Percentiles rank a stretch among this genome's conserved stretches.
These are phyloP conservation scores for Nothobranchius furzeri DNA, from an alignment of 2,113 vertebrate genomes.

Conservation along the genomic window DNA sequence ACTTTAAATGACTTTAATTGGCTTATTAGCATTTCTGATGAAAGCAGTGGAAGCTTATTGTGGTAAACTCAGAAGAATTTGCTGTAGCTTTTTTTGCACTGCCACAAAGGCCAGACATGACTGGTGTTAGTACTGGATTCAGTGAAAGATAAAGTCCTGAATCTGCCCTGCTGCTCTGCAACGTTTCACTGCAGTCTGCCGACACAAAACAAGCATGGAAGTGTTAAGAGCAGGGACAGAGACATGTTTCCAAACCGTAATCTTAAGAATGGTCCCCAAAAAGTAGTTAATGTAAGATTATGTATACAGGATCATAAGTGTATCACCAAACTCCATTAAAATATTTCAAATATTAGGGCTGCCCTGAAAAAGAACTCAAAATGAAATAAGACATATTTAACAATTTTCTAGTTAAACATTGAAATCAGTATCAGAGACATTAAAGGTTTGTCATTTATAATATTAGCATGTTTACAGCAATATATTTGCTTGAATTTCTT, in stretches of 20 bases:
- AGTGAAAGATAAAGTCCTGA: background rate
- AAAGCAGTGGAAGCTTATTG: slow-evolving; percentile 15
- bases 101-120: background rate
- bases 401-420: too few relatives aligned
- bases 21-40: slow-evolving; percentile 1
- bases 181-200: background rate
- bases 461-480: too few relatives aligned
- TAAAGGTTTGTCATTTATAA: too few relatives aligned
- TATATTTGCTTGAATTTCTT: too few relatives aligned
- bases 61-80: background rate
- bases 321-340: too few relatives aligned
- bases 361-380: too few relatives aligned
- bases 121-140: slow-evolving; percentile 2
- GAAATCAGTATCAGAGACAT: too few relatives aligned
- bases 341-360: background rate
- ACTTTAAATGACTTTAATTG: slow-evolving; percentile 16
- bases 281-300: too few relatives aligned
- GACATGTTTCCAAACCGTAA: background rate
- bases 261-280: too few relatives aligned
- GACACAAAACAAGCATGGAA: background rate
- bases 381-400: too few relatives aligned
- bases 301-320: too few relatives aligned
- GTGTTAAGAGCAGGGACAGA: background rate
- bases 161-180: background rate
- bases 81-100: slow-evolving; percentile 5